These are phyloP conservation scores for Drosophila nr. medialis DNA, from an alignment of 2,888 invertebrate species.

Conservation along the genomic window DNA sequence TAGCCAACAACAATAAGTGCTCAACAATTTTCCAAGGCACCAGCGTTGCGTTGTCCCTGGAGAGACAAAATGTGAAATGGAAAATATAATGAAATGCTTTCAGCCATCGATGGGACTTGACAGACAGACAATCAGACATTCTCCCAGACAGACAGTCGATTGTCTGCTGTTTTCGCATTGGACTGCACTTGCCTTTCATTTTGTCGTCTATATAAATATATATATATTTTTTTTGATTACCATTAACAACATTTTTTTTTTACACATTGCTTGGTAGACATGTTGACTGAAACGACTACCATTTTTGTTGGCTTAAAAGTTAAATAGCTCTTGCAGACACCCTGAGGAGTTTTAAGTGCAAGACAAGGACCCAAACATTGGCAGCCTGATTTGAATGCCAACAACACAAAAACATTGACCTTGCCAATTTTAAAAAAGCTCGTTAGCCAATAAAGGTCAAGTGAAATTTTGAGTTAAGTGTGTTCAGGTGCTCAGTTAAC, in stretches of 20 bases:
- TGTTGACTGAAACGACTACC: conserved; percentile 29
- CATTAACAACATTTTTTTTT: conserved; percentile 49
- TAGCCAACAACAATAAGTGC: conserved; percentile 24
- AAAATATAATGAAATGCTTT: conserved; percentile 65
- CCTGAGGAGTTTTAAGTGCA: conserved; percentile 33
- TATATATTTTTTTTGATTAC: conserved; percentile 16
- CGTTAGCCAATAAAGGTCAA: conserved; percentile 29
- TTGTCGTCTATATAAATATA: too few relatives aligned
- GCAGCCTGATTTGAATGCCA: conserved; percentile 43
- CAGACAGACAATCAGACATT: conserved; percentile 35
- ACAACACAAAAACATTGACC: conserved; percentile 38
- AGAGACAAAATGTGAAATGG: conserved; percentile 53
- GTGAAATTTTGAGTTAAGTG: background rate
- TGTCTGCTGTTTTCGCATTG: conserved; percentile 35
- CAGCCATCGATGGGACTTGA: conserved; percentile 51
- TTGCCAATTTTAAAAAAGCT: conserved; percentile 19
- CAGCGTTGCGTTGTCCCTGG: conserved; percentile 38
- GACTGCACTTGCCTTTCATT: conserved; percentile 31
- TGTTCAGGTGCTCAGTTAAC: background rate
- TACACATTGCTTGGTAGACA: conserved; percentile 45
- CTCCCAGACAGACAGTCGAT: conserved; percentile 28
- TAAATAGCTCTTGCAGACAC: conserved; percentile 55
- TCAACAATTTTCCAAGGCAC: conserved; percentile 24
- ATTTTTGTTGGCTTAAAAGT: conserved; percentile 74
- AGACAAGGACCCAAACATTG: conserved; percentile 39